Evolutionary conservation across 2,888 invertebrate genomes (phyloP).

Genomic region (Epiperipatus broadwayi): DNA sequence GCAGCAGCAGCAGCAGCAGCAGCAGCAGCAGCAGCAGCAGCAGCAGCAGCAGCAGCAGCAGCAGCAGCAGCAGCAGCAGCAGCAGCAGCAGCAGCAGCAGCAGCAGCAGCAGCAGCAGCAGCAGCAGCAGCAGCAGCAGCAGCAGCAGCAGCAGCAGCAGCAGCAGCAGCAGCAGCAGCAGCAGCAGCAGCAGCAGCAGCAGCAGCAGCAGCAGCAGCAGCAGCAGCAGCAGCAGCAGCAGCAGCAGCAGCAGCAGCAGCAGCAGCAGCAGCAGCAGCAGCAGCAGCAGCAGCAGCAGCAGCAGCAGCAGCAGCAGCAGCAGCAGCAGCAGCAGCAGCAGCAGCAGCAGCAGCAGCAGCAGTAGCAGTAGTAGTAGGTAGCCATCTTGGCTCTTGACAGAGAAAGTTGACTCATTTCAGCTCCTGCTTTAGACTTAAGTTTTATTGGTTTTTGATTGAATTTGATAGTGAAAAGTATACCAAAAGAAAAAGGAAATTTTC

Average conservation of each 20-base stretch:
- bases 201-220: slow-evolving; percentile 3
- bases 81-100: slow-evolving; percentile 1
- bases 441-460: too few relatives aligned
- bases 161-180: slow-evolving; percentile 1
- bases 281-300: slow-evolving; percentile 3
- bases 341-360: slow-evolving; percentile 1
- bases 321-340: slow-evolving; percentile 3
- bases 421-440: too few relatives aligned
- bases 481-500: too few relatives aligned
- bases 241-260: slow-evolving; percentile 1
- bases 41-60: slow-evolving; percentile 1
- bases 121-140: slow-evolving; percentile 3
- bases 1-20: slow-evolving; percentile 1
- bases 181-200: slow-evolving; percentile 1
- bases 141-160: slow-evolving; percentile 1
- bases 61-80: slow-evolving; percentile 3
- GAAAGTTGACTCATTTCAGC: too few relatives aligned
- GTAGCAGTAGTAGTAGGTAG: too few relatives aligned
- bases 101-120: slow-evolving; percentile 1
- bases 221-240: slow-evolving; percentile 1
- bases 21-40: slow-evolving; percentile 1
- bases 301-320: not conserved
- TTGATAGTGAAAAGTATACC: too few relatives aligned
- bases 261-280: slow-evolving; percentile 3
- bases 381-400: too few relatives aligned